These are phyloP conservation scores for Sylvicola cinctus DNA, from an alignment of 2,888 invertebrate genomes.

Conservation along the genomic window DNA sequence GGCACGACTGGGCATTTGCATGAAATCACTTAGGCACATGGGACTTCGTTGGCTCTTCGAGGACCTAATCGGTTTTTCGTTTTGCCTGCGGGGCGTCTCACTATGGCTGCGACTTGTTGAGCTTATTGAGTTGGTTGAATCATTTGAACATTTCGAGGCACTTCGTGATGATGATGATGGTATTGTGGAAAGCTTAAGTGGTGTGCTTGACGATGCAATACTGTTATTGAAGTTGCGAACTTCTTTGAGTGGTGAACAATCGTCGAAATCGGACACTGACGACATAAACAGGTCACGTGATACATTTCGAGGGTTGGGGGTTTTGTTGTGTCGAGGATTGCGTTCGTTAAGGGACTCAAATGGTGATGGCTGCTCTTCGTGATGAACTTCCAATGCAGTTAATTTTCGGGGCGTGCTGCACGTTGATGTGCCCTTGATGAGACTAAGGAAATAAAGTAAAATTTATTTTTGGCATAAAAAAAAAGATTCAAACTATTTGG, in stretches of 20 bases:
- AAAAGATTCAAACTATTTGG: too few species aligned
- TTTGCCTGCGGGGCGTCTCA: constrained; percentile 4
- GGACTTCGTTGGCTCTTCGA: constrained; percentile 8
- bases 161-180: constrained; percentile 1
- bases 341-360: too few species aligned
- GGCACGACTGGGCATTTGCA: constrained; percentile 9
- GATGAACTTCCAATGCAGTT: constrained; percentile 1
- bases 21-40: constrained; percentile 20
- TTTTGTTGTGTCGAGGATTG: neutral
- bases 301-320: neutral
- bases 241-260: neutral
- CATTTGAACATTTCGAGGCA: constrained; percentile 3
- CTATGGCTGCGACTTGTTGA: constrained; percentile 4
- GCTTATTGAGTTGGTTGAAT: constrained; percentile 2
- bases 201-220: neutral
- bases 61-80: constrained; percentile 5
- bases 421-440: constrained; percentile 9
- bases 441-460: constrained; percentile 6
- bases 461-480: too few species aligned
- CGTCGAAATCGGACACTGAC: neutral
- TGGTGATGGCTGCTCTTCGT: too few species aligned
- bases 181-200: neutral
- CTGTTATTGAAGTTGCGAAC: constrained; percentile 2
- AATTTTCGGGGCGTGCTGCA: constrained; percentile 9
- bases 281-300: neutral